Evolutionary conservation across 1,140 invertebrate genomes (phyloP).

Genomic region (Periplaneta americana): DNA sequence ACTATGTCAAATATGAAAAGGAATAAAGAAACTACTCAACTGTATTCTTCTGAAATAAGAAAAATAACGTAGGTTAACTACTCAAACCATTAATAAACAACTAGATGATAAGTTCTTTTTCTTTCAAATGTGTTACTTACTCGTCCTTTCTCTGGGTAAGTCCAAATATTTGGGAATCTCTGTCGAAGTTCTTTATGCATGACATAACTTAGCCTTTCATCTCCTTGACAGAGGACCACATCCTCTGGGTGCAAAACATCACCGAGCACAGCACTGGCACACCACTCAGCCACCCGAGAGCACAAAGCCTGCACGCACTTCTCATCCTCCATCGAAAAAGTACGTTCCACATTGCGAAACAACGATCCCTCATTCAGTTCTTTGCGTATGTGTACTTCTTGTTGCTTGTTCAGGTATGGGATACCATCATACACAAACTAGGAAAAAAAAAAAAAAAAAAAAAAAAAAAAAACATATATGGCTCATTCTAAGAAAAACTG

Average conservation of each 20-base stretch:
- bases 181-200: slow-evolving; percentile 45
- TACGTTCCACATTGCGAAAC: slow-evolving; percentile 26
- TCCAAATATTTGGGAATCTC: slow-evolving; percentile 45
- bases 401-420: slow-evolving; percentile 53
- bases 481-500: too few species aligned
- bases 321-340: slow-evolving; percentile 37
- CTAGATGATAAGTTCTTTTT: too few species aligned
- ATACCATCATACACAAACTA: slow-evolving; percentile 63
- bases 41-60: too few species aligned
- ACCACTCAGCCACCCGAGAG: slow-evolving; percentile 36
- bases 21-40: too few species aligned
- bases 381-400: slow-evolving; percentile 33
- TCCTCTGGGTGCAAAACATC: slow-evolving; percentile 27
- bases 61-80: too few species aligned
- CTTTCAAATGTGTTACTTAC: too few species aligned
- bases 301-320: slow-evolving; percentile 32
- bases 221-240: slow-evolving; percentile 29
- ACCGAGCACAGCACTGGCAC: slow-evolving; percentile 29
- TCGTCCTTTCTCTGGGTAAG: slow-evolving; percentile 27
- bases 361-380: slow-evolving; percentile 30
- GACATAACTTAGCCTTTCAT: slow-evolving; percentile 35
- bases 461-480: too few species aligned
- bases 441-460: slow-evolving; percentile 25
- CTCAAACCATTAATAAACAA: too few species aligned
- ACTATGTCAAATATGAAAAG: too few species aligned